Evolutionary conservation across 2,797 vertebrate species (phyloP), one percentile per base, ranked within the genome.

Genomic region (Lepidocolaptes lacrymiger): DNA sequence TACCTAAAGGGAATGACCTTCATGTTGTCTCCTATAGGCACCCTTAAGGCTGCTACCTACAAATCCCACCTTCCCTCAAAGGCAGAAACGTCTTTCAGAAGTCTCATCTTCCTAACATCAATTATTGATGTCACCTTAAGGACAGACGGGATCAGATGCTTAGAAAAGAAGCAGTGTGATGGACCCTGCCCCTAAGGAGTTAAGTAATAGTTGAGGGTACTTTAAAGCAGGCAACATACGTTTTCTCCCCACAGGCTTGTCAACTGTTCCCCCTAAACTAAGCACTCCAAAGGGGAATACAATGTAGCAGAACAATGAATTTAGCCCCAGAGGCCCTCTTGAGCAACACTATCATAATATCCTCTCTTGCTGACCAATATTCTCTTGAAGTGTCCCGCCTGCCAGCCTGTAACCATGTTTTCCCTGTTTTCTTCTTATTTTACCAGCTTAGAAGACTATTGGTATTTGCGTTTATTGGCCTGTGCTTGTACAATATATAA

Each of bases 51-150:
- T 88, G 7, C 56, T 26, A 43, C 19, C 52, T 83, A 49, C 37
- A 59, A 76, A 80, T 72, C 30, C 21, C 49, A 88, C 78, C 52
- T 76, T 77, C 10, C 28, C 54, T 78, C 52, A 74, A 75, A 83
- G 43, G 43, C n/a, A 89, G 61, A 91, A 88, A 81, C 39, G 16
- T 85, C 66, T 80, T 77, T 84, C 22, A 75, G 24, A 81, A 61
- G 37, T 66, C 76, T 88, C 46, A 39, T 89, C 52, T 88, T 88
- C 69, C 46, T 77, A 56, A 88, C 24, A 71, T 92, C 21, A 74
- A 46, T 87, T 83, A 71, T 67, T 82, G 73, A 90, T 62, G 41
- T 48, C 89, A 89, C 54, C 64, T 91, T 79, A 85, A 91, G 85
- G 85, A 90, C 58, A 78, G 79, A 88, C 48, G 54, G 43, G 37